These are phyloP conservation scores for Drosophila pegasa DNA, from an alignment of 2,888 invertebrate species.

Conservation along the genomic window DNA sequence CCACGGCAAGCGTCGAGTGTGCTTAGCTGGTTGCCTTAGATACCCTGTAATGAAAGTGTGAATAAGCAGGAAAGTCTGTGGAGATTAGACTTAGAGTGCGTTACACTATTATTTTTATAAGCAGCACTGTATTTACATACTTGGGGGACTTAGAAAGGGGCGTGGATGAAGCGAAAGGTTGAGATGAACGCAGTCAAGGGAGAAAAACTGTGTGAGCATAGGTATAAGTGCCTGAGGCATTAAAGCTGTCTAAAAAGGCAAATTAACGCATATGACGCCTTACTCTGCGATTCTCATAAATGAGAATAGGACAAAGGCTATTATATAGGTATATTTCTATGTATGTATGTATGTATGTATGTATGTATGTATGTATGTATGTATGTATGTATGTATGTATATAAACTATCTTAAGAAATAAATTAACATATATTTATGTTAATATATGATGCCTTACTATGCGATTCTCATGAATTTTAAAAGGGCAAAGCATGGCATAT, in stretches of 20 bases:
- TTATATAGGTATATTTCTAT: too few relatives aligned
- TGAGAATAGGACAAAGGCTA: too few relatives aligned
- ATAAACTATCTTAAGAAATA: too few relatives aligned
- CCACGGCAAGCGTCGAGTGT: not conserved
- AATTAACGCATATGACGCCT: too few relatives aligned
- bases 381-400: not conserved
- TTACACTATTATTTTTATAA: too few relatives aligned
- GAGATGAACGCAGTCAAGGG: not conserved
- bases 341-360: too few relatives aligned
- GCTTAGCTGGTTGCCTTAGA: not conserved
- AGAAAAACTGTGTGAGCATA: not conserved
- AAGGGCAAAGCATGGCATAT: not conserved
- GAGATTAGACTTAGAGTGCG: not conserved
- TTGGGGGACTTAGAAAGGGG: too few relatives aligned
- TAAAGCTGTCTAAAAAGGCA: too few relatives aligned
- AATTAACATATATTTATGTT: not conserved
- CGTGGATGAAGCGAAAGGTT: not conserved
- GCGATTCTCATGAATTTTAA: not conserved
- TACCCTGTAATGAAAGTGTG: conserved; percentile 17
- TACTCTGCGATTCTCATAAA: too few relatives aligned
- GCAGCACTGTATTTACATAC: too few relatives aligned
- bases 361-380: not conserved
- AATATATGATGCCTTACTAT: not conserved
- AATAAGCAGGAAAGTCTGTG: too few relatives aligned
- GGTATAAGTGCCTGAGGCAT: too few relatives aligned